Evolutionary conservation across 2,113 vertebrate genomes (phyloP).

Genomic region (Oreochromis niloticus): DNA sequence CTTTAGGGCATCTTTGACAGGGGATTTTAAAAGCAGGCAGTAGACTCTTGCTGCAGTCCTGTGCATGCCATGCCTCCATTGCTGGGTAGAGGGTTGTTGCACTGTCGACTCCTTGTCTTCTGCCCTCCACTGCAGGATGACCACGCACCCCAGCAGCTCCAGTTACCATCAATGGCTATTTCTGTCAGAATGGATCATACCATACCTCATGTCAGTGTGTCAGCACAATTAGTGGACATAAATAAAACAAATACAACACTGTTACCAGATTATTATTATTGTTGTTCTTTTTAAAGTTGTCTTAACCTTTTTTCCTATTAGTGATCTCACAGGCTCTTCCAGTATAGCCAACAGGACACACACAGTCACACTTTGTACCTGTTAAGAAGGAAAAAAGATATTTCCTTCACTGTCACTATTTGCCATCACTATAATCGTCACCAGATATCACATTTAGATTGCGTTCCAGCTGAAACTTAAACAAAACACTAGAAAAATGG

Average conservation of each 20-base stretch:
- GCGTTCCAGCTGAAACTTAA: background rate
- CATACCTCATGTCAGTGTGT: background rate
- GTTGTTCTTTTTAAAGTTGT: background rate
- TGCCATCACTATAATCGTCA: background rate
- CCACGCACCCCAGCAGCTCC: constrained; percentile 90
- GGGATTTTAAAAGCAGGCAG: constrained; percentile 60
- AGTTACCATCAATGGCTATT: constrained; percentile 74
- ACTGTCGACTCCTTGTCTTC: constrained; percentile 77
- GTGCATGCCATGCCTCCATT: constrained; percentile 70
- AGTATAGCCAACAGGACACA: constrained; percentile 80
- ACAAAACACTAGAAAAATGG: background rate
- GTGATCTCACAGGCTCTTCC: constrained; percentile 83
- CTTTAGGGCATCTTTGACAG: background rate
- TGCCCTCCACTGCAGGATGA: constrained; percentile 69
- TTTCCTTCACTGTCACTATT: background rate
- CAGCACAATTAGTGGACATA: background rate
- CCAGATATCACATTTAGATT: background rate
- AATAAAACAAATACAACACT: background rate
- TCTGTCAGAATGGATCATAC: constrained; percentile 51
- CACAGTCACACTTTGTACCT: constrained; percentile 83
- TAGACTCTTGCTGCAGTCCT: constrained; percentile 73
- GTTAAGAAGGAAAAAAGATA: constrained; percentile 1
- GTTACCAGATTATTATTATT: background rate
- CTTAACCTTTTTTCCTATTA: constrained; percentile 64
- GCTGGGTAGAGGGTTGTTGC: constrained; percentile 79